A percentile compares a stretch with the other conserved stretches of the same genome.
phyloP scores from a whole-genome alignment of 2,888 invertebrate species.

The Phoronis australis region DNA sequence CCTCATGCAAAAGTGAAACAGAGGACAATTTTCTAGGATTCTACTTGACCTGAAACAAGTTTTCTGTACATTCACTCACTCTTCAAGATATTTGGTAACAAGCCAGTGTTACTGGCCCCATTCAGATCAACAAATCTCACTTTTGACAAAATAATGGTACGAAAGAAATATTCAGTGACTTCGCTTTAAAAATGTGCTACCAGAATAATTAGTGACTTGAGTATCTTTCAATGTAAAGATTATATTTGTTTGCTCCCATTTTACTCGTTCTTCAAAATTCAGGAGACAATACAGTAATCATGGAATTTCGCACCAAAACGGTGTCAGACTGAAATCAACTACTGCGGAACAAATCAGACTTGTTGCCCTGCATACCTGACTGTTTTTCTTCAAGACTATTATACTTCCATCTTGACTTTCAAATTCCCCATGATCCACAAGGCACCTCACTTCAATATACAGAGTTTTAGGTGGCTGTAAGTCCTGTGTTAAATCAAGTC shows the following conservation, averaged over 20 bases:
- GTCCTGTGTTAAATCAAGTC: constrained; percentile 75
- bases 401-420: constrained; percentile 91
- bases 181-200: too few relatives aligned
- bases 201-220: too few relatives aligned
- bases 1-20: too few relatives aligned
- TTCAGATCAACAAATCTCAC: too few relatives aligned
- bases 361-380: constrained; percentile 61
- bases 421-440: constrained; percentile 80
- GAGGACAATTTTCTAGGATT: too few relatives aligned
- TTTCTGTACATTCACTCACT: too few relatives aligned
- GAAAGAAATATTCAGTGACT: too few relatives aligned
- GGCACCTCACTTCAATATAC: constrained; percentile 72
- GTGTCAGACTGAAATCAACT: not conserved
- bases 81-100: too few relatives aligned
- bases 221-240: not conserved
- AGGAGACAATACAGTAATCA: not conserved
- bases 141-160: too few relatives aligned
- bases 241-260: not conserved
- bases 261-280: not conserved
- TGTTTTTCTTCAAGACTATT: constrained; percentile 81
- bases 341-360: not conserved
- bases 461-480: constrained; percentile 86
- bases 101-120: too few relatives aligned
- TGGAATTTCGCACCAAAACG: too few relatives aligned
- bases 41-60: too few relatives aligned